Base-by-base conservation (phyloP, 2,888 invertebrate species). In the Halocaridina rubra region DNA sequence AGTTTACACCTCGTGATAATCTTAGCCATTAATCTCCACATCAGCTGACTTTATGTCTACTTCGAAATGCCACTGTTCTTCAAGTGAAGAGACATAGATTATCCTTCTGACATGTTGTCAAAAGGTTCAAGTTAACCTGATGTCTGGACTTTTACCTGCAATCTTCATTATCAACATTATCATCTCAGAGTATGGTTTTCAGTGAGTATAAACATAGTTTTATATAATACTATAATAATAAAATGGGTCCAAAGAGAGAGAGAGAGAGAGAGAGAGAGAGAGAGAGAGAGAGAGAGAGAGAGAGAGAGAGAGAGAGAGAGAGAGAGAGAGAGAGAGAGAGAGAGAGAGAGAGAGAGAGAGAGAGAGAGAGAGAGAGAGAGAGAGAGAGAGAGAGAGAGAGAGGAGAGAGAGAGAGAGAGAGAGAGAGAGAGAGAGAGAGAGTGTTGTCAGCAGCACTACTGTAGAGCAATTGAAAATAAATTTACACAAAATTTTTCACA, bases 331-430 rank as follows among this genome's bases (percentile, higher is more conserved):
- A 29, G 67, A 16, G 22, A 67, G 29, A 67, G 22, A 7, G 67
- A 7, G 22, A 7, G 67, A 27, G 22, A 27, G 67, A 27, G 22
- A 19, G 67, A 67, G 8, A 67, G 67, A 67, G 22, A 19, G 67
- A 67, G 22, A 67, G 3, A 67, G 22, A 67, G 67, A 19, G 22
- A 8, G 67, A 19, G 22, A 67, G 67, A 67, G 22, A 67, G 67
- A 24, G 7, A 24, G 67, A 67, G 29, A 3, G 67, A 29, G 24
- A 29, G 5, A 13, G 24, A 5, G 4, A 67, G 8, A 10, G 39
- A 10, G 19, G 72, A 19, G 33, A 72, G 72, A 72, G 29, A n/a
- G n/a, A 72, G 72, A 29, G 72, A 69, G 69, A 69, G 22, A 69
- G 69, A 10, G 13, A 69, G 69, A 29, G 24, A 27, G 22, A 13